A percentile compares a stretch with the other conserved stretches of the same genome.
These are phyloP conservation scores for Styela clava DNA, from an alignment of 23 tunicate genomes.

Conservation along the genomic window DNA sequence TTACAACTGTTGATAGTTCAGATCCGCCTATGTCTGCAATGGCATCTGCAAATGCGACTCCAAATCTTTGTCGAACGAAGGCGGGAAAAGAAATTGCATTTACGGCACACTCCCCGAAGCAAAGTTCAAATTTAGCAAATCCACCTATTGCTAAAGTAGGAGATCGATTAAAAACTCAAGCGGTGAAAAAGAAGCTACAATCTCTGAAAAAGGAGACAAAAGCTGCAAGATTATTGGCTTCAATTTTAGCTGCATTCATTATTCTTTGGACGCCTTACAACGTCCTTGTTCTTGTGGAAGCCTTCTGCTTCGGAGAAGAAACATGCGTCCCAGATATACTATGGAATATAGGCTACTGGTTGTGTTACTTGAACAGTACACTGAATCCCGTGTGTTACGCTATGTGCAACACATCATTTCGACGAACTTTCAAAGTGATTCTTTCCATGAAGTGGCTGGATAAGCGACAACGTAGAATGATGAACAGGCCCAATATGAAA, in stretches of 20 bases:
- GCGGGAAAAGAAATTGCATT: background rate
- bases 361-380: constrained; percentile 92
- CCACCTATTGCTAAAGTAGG: background rate
- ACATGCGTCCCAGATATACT: constrained; percentile 49
- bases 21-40: background rate
- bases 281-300: constrained; percentile 63
- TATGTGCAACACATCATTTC: constrained; percentile 72
- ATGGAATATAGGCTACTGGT: constrained; percentile 95
- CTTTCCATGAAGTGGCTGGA: constrained; percentile 61
- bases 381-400: constrained; percentile 95
- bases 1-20: background rate
- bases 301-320: constrained; percentile 41
- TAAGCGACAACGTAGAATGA: background rate
- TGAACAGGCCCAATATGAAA: background rate
- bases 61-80: background rate
- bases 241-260: constrained; percentile 85
- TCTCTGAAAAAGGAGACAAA: constrained; percentile 60
- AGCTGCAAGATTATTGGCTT: constrained; percentile 76
- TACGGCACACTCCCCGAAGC: background rate
- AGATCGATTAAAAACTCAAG: constrained; percentile 6
- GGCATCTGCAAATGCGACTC: background rate
- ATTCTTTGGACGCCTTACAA: constrained; percentile 93
- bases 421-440: constrained; percentile 52
- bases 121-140: background rate
- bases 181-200: constrained; percentile 36